A percentile compares a stretch with the other conserved stretches of the same genome.
Evolutionary conservation across 1,140 invertebrate genomes (phyloP).

Genomic region (Euura saliciscinereae): DNA sequence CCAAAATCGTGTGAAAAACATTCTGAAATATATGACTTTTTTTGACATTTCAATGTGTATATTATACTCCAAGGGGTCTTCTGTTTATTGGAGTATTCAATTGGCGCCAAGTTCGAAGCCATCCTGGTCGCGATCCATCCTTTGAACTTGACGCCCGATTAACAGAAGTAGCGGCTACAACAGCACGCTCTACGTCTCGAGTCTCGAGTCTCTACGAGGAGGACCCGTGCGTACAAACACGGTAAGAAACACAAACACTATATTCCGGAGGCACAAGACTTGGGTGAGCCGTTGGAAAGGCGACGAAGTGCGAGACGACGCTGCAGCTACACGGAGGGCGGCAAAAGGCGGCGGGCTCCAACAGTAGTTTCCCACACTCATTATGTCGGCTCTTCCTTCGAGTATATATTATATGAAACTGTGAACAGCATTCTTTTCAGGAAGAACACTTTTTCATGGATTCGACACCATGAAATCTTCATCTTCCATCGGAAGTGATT

Average conservation of each 20-base stretch:
- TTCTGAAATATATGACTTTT: too few relatives aligned
- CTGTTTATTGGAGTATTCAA: not conserved
- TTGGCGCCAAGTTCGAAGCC: not conserved
- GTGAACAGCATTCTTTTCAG: constrained; percentile 15
- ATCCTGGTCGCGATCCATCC: not conserved
- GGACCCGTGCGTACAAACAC: constrained; percentile 10
- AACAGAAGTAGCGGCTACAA: not conserved
- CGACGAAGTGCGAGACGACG: not conserved
- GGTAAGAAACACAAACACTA: constrained; percentile 17
- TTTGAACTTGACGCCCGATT: not conserved
- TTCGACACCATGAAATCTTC: not conserved
- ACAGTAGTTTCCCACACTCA: constrained; percentile 17
- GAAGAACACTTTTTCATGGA: not conserved
- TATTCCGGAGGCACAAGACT: not conserved
- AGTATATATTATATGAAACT: constrained; percentile 10
- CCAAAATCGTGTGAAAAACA: too few relatives aligned
- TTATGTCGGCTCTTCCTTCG: constrained; percentile 1
- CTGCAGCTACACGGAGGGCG: not conserved
- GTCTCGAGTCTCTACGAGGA: not conserved
- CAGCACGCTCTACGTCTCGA: too few relatives aligned
- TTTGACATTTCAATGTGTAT: too few relatives aligned
- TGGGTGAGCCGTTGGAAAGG: not conserved
- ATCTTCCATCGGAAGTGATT: not conserved
- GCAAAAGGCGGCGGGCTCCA: constrained; percentile 1
- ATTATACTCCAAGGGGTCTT: not conserved